Evolutionary conservation across 2,113 vertebrate genomes (phyloP), one percentile per base, ranked within the genome.

Genomic region (Nasalis larvatus): DNA sequence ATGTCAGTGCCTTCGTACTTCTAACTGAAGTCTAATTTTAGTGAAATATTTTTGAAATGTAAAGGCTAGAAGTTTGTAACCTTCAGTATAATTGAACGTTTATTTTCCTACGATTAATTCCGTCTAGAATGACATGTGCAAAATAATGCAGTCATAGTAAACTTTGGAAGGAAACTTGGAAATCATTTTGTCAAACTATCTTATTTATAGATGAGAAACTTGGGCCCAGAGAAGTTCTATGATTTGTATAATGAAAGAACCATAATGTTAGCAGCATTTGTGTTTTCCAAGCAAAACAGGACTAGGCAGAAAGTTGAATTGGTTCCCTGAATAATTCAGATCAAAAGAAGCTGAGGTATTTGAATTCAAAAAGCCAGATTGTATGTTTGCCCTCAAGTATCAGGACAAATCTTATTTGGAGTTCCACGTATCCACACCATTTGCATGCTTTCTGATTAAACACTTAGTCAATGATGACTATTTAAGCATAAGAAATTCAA

Each of bases 281-380:
- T 82, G 17, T 91, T 96, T 96, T 94, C 77, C 84, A 96, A 96
- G 35, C 30, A 95, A 96, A 98, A 96, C 37, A 95, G 63, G 47
- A 77, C 17, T 9, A 69, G 84, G 71, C 96, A 97, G 69, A 96
- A 94, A 97, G 74, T 89, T 93, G 76, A 86, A 83, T 66, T 87
- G 18, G 40, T 86, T 95, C 77, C 71, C 80, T 47, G 21, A 96
- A 91, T 84, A 95, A 95, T 81, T 97, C 54, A 94, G 54, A 94
- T 95, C 76, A 94, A 93, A 97, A 86, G 60, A 83, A 49, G 10
- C 66, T 71, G 74, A 95, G 37, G 71, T 78, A 87, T 85, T 74
- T 78, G 56, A 93, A 86, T 95, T 95, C 81, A 47, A 71, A 78
- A 93, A 35, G 14, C 32, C 66, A 89, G 52, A 73, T 37, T 81